Evolutionary conservation across 2,888 invertebrate genomes (phyloP).

Genomic region (Phyto melanocephala): DNA sequence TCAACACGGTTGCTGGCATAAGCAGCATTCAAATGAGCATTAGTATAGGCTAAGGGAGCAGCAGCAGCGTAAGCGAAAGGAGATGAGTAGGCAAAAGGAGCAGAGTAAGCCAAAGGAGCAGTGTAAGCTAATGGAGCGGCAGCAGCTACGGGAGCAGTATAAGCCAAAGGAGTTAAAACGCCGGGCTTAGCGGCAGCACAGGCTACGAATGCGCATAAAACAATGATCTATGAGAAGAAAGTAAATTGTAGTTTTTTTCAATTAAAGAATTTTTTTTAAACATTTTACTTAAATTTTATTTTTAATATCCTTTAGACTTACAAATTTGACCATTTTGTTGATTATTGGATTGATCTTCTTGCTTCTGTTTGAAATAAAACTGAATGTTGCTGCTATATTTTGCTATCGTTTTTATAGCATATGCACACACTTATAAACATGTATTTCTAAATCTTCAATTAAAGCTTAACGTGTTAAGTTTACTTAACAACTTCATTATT

Average conservation of each 20-base stretch:
- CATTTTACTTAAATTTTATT: neutral
- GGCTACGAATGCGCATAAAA: constrained; percentile 72
- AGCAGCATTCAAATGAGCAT: constrained; percentile 57
- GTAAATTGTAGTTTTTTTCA: neutral
- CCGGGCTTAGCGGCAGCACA: constrained; percentile 74
- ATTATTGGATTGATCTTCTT: neutral
- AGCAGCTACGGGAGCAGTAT: constrained; percentile 43
- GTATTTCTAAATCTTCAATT: neutral
- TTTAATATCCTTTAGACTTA: constrained; percentile 16
- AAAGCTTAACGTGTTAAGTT: constrained; percentile 14
- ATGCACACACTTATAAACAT: too few relatives aligned
- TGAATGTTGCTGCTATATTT: neutral
- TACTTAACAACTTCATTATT: too few relatives aligned
- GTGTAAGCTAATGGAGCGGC: constrained; percentile 47
- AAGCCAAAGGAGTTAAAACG: constrained; percentile 71
- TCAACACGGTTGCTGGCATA: constrained; percentile 56
- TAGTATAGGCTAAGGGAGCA: constrained; percentile 54
- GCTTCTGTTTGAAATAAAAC: neutral
- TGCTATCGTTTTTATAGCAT: constrained; percentile 25
- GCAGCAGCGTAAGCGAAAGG: neutral
- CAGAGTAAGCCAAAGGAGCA: constrained; percentile 31
- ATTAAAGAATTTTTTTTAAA: neutral
- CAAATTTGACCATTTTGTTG: constrained; percentile 37
- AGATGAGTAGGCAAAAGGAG: constrained; percentile 48
- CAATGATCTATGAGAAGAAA: constrained; percentile 57